Evolutionary conservation across 2,797 vertebrate genomes (phyloP), one percentile per base, ranked within the genome.

Genomic region (Ctenochaetus hawaiiensis): DNA sequence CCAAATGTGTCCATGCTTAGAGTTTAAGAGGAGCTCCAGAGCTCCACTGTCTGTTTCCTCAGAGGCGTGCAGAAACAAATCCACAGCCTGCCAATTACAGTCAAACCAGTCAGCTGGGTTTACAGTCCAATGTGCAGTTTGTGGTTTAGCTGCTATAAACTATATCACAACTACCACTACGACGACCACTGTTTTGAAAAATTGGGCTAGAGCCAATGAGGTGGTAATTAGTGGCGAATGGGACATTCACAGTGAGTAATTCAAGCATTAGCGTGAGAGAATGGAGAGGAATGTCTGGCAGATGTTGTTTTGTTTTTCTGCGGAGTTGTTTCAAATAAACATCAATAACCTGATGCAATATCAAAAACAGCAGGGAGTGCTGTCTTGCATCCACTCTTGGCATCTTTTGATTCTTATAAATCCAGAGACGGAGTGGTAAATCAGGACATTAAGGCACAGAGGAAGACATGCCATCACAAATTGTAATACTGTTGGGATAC

Each of bases 1-100:
- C 82, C 84, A 78, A 91, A 89, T 77, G 63, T 73, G 75, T 56
- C 67, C 60, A 45, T 66, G 69, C 62, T 83, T 75, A 80, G 86
- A 87, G 67, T 90, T 87, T 88, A 83, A 86, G 67, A 67, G 66
- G 45, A 75, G 52, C 71, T 51, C 61, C 48, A 57, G 49, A 26
- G 54, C 58, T 67, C 73, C 48, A 57, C 67, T 57, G 45, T 60
- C 11, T 34, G 51, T 80, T 84, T 72, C 78, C 43, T 49, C 73
- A 61, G 65, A 70, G 75, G 64, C 79, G 78, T 72, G 81, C 70
- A 72, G 54, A 64, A 71, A 70, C 69, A 16, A 49, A 62, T 45
- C 51, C 67, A 57, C 74, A 67, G 45, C 56, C 76, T 60, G 41
- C 45, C 79, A 64, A 70, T 80, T 84, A 79, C 74, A 66, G 43